Conservation (phyloP, 2,113 vertebrate species). For the Eudyptes chrysolophus region DNA sequence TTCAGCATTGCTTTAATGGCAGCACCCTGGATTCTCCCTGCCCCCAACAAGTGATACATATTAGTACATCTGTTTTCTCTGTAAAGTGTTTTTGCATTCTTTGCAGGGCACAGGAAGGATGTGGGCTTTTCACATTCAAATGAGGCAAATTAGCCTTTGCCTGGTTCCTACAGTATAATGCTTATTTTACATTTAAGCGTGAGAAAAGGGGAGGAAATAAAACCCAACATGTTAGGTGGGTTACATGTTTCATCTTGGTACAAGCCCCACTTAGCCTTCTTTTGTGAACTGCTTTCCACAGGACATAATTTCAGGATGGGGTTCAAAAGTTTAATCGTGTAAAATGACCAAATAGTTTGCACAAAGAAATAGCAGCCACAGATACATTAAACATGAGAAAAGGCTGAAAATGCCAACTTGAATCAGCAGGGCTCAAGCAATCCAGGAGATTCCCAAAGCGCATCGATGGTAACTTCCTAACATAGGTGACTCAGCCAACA, state of each 20-base stretch:
- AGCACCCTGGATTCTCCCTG: constrained; percentile 37
- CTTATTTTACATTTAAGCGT: constrained; percentile 52
- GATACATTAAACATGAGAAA: neutral
- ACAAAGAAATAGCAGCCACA: neutral
- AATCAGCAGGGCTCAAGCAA: neutral
- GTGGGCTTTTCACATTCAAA: constrained; percentile 78
- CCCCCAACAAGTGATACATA: constrained; percentile 57
- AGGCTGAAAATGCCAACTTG: neutral
- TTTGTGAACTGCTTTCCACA: neutral
- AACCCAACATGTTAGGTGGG: neutral
- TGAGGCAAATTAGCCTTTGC: constrained; percentile 63
- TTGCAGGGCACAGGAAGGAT: constrained; percentile 77
- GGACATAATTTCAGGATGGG: neutral
- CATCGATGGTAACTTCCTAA: neutral
- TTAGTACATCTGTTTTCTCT: constrained; percentile 69
- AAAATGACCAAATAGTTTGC: neutral
- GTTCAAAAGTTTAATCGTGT: neutral
- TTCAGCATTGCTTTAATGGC: constrained; percentile 7
- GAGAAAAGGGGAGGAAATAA: constrained; percentile 61
- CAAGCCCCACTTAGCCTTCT: neutral
- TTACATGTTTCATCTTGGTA: neutral
- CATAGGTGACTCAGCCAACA: neutral
- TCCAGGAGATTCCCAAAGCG: neutral
- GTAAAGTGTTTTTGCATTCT: constrained; percentile 73
- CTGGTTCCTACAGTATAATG: constrained; percentile 46